Percentiles rank a stretch among this genome's conserved stretches.
These are phyloP conservation scores for Choloepus didactylus DNA, from an alignment of 2,797 vertebrate genomes.

Conservation along the genomic window DNA sequence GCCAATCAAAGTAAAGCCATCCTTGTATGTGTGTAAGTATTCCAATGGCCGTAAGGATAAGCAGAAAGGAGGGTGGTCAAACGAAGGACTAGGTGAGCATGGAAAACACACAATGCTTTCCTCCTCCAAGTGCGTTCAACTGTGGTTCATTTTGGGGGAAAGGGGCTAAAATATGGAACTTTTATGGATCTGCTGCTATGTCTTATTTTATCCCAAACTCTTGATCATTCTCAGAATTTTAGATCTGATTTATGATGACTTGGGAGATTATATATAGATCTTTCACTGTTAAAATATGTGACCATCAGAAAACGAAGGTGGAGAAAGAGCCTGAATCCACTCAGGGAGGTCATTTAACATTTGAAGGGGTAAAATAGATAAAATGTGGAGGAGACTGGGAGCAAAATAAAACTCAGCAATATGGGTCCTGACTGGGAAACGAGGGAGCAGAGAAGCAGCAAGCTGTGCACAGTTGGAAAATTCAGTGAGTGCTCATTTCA, in stretches of 20 bases:
- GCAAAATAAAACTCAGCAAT: neutral
- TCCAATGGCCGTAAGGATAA: neutral
- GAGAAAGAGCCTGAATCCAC: conserved; percentile 55
- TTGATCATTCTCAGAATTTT: conserved; percentile 61
- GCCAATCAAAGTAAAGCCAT: neutral
- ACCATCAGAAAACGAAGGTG: conserved; percentile 49
- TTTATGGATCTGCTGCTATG: conserved; percentile 41
- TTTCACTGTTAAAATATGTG: conserved; percentile 69
- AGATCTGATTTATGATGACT: conserved; percentile 74
- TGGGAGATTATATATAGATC: conserved; percentile 61
- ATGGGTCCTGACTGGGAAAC: neutral
- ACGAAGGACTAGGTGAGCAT: neutral
- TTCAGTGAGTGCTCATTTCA: conserved; percentile 64
- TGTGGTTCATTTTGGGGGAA: neutral
- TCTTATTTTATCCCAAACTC: conserved; percentile 69
- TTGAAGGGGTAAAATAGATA: conserved; percentile 53
- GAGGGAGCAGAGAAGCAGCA: neutral
- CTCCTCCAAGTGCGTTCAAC: conserved; percentile 36
- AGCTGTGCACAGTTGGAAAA: conserved; percentile 53
- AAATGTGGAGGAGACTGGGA: neutral
- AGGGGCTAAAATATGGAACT: neutral
- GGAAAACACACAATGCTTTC: neutral
- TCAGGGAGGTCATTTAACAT: conserved; percentile 61
- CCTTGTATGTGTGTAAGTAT: neutral
- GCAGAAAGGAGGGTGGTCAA: neutral